These are phyloP conservation scores for Monopis laevigella DNA, from an alignment of 2,888 invertebrate genomes.

Conservation along the genomic window DNA sequence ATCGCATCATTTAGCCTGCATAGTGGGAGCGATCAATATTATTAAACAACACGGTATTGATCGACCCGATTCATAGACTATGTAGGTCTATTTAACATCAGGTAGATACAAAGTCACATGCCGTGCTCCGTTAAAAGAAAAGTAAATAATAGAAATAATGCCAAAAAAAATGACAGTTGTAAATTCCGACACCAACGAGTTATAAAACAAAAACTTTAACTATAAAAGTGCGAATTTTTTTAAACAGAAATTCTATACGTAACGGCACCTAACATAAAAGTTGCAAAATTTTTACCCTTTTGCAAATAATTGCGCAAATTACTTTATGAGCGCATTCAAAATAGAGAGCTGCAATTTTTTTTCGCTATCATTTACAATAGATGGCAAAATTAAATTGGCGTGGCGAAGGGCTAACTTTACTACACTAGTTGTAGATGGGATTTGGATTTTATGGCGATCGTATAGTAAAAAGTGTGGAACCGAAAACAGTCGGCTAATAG, in stretches of 20 bases:
- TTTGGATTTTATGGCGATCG: conserved; percentile 34
- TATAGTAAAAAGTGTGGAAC: conserved; percentile 35
- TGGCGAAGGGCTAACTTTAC: conserved; percentile 27
- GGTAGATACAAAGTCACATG: too few relatives aligned
- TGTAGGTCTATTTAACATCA: too few relatives aligned
- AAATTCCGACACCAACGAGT: conserved; percentile 23
- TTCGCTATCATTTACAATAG: conserved; percentile 42
- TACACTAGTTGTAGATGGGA: conserved; percentile 31
- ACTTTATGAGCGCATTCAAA: conserved; percentile 54
- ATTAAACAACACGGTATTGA: too few relatives aligned
- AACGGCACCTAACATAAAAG: conserved; percentile 49
- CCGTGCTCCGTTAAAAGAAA: too few relatives aligned
- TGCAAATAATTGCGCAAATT: conserved; percentile 65
- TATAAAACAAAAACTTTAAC: conserved; percentile 38
- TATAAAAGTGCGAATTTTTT: conserved; percentile 31
- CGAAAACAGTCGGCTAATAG: conserved; percentile 47
- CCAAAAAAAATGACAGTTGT: background rate
- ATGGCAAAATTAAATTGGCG: conserved; percentile 27
- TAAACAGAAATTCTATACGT: conserved; percentile 34
- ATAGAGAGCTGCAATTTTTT: conserved; percentile 41
- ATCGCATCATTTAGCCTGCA: too few relatives aligned
- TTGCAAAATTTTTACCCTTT: conserved; percentile 45
- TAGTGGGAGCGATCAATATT: too few relatives aligned
- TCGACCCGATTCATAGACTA: too few relatives aligned
- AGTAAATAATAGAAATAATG: too few relatives aligned